Conservation (phyloP, 2,797 vertebrate species). For the Catharus ustulatus region DNA sequence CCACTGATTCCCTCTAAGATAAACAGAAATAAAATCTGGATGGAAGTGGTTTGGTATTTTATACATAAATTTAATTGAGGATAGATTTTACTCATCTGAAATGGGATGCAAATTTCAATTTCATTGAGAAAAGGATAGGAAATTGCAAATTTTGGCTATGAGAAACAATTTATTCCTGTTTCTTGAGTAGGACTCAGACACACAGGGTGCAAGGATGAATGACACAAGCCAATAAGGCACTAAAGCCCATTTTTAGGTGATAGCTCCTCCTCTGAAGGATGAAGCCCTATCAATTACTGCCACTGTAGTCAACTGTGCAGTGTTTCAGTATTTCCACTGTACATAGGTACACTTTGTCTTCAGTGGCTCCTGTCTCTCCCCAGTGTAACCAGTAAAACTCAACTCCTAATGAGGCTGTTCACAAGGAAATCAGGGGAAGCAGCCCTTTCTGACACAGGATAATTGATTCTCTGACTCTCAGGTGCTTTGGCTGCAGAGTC, state of each 20-base stretch:
- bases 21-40: background rate
- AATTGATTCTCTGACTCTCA: background rate
- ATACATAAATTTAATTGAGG: background rate
- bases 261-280: background rate
- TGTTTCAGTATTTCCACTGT: background rate
- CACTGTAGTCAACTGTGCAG: background rate
- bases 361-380: background rate
- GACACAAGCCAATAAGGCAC: background rate
- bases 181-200: background rate
- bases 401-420: background rate
- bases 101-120: background rate
- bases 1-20: background rate
- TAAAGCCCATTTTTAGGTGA: background rate
- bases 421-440: background rate
- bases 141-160: background rate
- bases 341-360: background rate
- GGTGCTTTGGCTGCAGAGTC: background rate
- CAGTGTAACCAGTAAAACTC: background rate
- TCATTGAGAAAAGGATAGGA: background rate
- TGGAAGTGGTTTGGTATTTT: background rate
- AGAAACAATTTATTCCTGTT: background rate
- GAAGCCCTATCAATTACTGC: background rate
- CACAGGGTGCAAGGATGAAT: fast-evolving
- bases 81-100: background rate
- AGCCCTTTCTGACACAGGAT: background rate